Evolutionary conservation across 2,888 invertebrate species (phyloP), one percentile per base, ranked within the genome.

Genomic region (Mimachlamys varia): DNA sequence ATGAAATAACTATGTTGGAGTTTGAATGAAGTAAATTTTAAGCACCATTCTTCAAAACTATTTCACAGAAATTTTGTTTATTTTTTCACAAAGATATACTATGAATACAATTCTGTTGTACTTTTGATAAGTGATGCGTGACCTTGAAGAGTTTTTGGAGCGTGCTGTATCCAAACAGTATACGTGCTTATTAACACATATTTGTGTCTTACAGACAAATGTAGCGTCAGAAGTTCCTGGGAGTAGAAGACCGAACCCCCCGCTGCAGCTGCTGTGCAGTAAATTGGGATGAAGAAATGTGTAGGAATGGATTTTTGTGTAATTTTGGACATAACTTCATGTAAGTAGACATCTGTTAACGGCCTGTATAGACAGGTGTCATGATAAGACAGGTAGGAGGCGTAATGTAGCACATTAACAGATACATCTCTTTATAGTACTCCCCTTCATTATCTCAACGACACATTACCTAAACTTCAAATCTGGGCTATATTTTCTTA

Each of bases 241-340:
- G 76, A 13, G 76, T 76, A 76, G 76, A 33, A 76, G 22, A 76
- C 17, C 27, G 76, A 76, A 33, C 33, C 76, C 13, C 33, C 76
- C 13, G 22, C 76, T 76, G 76, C 76, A 76, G 76, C 76, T 76
- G 76, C 76, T 76, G 76, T 27, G 27, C 27, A 22, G 76, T 76
- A 76, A 33, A 76, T 33, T 33, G 27, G 33, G 76, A 76, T 76
- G 76, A 76, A 76, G 76, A 76, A 76, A 76, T 15, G 33, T 76
- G 13, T 76, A 22, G 76, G 76, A 76, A 27, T 27, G 33, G 76
- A 33, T 76, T 58, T 76, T 76, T 76, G 76, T 76, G 76, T 76
- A 76, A 76, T 76, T 76, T 27, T 76, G 76, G 76, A 76, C 76
- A 76, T 76, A 76, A 76, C 76, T 76, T 76, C 76, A 76, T 76